These are phyloP conservation scores for Hylomyscus alleni DNA, from an alignment of 2,797 vertebrate species.

Conservation along the genomic window DNA sequence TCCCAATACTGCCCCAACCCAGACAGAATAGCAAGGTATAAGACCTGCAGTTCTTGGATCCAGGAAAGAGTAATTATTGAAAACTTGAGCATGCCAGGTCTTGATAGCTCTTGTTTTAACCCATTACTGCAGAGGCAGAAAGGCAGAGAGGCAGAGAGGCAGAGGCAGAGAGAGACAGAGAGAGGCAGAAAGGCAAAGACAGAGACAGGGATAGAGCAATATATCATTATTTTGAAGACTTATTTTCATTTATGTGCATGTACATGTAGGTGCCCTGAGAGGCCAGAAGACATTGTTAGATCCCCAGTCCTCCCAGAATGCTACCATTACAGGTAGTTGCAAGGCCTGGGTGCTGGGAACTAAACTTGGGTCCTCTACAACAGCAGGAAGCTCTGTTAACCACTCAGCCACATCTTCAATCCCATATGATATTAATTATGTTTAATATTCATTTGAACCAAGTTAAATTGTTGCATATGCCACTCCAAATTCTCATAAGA, in stretches of 20 bases:
- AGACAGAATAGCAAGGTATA: not conserved
- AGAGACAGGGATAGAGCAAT: not conserved
- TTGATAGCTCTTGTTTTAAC: not conserved
- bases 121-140: not conserved
- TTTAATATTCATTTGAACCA: slow-evolving; percentile 52
- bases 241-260: not conserved
- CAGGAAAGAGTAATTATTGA: not conserved
- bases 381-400: not conserved
- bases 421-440: not conserved
- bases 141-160: not conserved
- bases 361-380: not conserved
- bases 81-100: not conserved
- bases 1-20: not conserved
- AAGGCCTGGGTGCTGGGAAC: not conserved
- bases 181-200: not conserved
- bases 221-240: slow-evolving; percentile 11
- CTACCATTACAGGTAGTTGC: not conserved
- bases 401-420: not conserved
- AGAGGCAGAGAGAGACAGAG: not conserved
- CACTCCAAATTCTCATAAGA: not conserved
- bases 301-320: too few species aligned
- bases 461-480: not conserved
- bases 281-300: not conserved
- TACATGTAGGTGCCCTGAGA: not conserved
- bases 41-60: not conserved